These are phyloP conservation scores for Uria lomvia DNA, from an alignment of 2,113 vertebrate species.

Conservation along the genomic window DNA sequence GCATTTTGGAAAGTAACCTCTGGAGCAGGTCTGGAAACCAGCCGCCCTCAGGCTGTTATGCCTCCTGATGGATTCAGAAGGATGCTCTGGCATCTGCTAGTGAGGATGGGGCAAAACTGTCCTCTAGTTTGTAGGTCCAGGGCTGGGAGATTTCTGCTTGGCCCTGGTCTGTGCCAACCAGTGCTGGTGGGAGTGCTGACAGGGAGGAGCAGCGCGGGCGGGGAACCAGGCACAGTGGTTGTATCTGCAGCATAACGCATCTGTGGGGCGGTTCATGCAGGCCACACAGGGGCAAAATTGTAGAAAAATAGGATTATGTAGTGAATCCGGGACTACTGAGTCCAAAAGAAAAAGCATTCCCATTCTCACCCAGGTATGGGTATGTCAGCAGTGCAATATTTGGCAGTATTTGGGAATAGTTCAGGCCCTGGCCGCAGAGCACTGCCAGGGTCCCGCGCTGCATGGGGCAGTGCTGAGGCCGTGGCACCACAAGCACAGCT, in stretches of 20 bases:
- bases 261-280: background rate
- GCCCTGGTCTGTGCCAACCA: background rate
- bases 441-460: accelerated
- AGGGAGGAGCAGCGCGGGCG: accelerated
- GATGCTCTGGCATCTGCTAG: background rate
- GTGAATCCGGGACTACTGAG: background rate
- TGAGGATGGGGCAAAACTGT: background rate
- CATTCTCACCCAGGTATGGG: background rate
- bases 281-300: background rate
- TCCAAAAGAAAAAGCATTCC: background rate
- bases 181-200: background rate
- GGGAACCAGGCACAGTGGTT: background rate
- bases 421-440: background rate
- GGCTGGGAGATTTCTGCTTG: background rate
- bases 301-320: background rate
- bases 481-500: background rate
- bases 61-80: background rate
- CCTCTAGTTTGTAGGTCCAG: background rate
- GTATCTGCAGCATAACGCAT: background rate
- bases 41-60: background rate
- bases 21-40: background rate
- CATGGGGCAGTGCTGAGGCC: background rate
- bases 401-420: background rate
- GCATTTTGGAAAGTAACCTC: slow-evolving; percentile 3
- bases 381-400: background rate